A percentile compares a stretch with the other conserved stretches of the same genome.
phyloP scores from a whole-genome alignment of 2,888 invertebrate species.

The Hartigia nigra region DNA sequence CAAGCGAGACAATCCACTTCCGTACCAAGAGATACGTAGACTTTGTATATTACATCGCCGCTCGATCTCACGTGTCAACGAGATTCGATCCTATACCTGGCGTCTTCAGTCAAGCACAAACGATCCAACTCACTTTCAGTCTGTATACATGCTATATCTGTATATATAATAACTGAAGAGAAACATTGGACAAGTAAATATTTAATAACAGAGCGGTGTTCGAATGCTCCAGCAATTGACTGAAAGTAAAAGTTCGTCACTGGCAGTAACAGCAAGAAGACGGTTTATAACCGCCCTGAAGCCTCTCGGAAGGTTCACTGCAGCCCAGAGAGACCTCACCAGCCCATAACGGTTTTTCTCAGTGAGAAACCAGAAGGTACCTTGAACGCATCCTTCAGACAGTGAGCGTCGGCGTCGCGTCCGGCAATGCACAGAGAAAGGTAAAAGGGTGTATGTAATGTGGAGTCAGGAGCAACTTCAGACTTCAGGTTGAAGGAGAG shows the following conservation, averaged over 20 bases:
- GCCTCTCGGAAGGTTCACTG: background rate
- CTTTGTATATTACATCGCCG: background rate
- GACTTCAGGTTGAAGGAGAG: background rate
- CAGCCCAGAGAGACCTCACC: background rate
- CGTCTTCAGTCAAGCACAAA: background rate
- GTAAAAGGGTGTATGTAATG: background rate
- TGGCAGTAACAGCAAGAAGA: background rate
- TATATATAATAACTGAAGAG: background rate
- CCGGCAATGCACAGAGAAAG: constrained; percentile 1
- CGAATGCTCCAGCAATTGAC: background rate
- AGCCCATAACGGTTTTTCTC: background rate
- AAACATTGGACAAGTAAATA: background rate
- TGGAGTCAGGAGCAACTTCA: background rate
- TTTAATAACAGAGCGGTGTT: background rate
- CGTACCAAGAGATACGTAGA: background rate
- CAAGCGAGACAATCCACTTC: background rate
- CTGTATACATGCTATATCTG: background rate
- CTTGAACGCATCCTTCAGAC: background rate
- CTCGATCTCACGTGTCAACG: background rate
- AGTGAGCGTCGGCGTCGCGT: constrained; percentile 5
- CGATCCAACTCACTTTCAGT: background rate
- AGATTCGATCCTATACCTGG: background rate
- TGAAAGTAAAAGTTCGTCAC: background rate
- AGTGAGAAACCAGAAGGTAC: background rate
- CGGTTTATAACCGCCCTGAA: background rate